These are phyloP conservation scores for Archilochus colubris DNA, from an alignment of 2,113 vertebrate genomes.

Conservation along the genomic window DNA sequence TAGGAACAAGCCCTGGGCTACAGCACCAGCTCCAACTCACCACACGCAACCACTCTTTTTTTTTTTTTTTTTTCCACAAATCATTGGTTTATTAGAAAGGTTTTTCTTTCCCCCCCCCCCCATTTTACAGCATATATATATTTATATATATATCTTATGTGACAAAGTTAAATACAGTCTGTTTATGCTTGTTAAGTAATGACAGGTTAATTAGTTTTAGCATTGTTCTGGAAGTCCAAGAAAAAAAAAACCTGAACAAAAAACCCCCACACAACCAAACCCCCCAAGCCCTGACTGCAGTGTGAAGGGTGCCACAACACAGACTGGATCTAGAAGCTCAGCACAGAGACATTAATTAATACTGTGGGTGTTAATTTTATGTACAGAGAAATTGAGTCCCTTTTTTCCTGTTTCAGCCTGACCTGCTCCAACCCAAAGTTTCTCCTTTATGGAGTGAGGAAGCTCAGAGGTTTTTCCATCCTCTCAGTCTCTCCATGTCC, in stretches of 20 bases:
- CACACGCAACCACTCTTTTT: not conserved
- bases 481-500: not conserved
- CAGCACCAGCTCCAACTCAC: not conserved
- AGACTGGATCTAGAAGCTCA: conserved; percentile 56
- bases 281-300: not conserved
- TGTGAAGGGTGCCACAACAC: not conserved
- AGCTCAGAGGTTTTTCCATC: not conserved
- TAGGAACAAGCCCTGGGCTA: not conserved
- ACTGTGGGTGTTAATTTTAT: conserved; percentile 65
- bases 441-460: not conserved
- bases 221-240: conserved; percentile 57
- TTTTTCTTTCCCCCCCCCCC: conserved; percentile 41
- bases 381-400: conserved; percentile 72
- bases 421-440: not conserved
- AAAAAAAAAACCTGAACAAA: not conserved
- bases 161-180: conserved; percentile 82
- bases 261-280: not conserved
- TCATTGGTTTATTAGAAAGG: conserved; percentile 81
- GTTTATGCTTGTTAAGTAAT: conserved; percentile 69
- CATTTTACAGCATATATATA: conserved; percentile 80
- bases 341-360: conserved; percentile 67
- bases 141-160: conserved; percentile 73
- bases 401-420: conserved; percentile 33
- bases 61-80: conserved; percentile 62
- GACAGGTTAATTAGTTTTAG: conserved; percentile 66